Base-by-base conservation (phyloP, 2,113 vertebrate genomes). In the Podarcis raffonei region DNA sequence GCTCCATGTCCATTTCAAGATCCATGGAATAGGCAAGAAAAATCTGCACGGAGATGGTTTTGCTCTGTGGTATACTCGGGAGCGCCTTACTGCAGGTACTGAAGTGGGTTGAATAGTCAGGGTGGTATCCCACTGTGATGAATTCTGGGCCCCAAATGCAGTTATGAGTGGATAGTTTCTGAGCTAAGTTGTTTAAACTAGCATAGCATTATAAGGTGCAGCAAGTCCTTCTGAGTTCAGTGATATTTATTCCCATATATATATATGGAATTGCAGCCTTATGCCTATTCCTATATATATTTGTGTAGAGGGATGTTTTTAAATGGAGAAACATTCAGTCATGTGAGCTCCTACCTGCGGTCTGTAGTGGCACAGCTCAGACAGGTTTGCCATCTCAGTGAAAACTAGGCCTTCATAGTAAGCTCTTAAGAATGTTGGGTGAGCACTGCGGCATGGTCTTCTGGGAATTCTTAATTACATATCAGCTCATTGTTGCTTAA, bases 1-100 rank as follows among this genome's bases (percentile, higher is more conserved):
- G 94, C 98, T 99, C 94, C 99, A 99, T 0, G 97, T 99, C 79
- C 99, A 99, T 86, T 99, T 99, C 93, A 99, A 96, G 96, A 95
- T 99, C 84, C 99, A 99, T 0, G 99, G 99, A 1, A 93, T 97
- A 0, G 99, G 99, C 39, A 99, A 99, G 94, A 99, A 99, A 97
- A 99, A 98, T 93, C 98, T 99, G 30, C 98, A 99, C 0, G 99
- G 99, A 25, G 99, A 99, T 0, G 98, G 99, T 78, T 97, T 99
- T n/a, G 99, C 98, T 5, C 89, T 99, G 83, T 99, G 99, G 99
- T 99, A 99, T 94, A 98, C 98, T 0, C 98, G 98, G 90, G 99
- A 99, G 48, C 96, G 97, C 32, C 97, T 99, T 68, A 96, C 97
- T 83, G 95, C 97, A 95, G 99, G 99, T 99, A 96, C 20, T 0